Conservation (phyloP, 2,797 vertebrate species). For the Kryptolebias ocellatus region DNA sequence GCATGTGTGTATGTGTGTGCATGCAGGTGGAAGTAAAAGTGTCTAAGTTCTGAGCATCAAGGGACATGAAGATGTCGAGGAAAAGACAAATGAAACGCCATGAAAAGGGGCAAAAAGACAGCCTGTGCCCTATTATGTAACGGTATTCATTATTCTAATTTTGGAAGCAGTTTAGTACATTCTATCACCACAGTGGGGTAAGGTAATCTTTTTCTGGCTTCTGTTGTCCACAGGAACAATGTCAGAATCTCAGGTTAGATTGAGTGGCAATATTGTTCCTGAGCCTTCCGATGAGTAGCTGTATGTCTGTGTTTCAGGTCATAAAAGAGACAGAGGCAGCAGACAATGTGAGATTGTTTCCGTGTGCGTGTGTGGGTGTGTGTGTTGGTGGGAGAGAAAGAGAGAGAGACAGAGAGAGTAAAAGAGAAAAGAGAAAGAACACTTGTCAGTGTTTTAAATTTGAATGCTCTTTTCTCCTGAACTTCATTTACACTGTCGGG, state of each 20-base stretch:
- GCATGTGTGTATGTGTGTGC: too few relatives aligned
- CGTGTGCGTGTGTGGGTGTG: neutral
- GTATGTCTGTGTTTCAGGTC: conserved; percentile 1
- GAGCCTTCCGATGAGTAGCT: conserved; percentile 6
- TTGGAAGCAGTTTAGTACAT: conserved; percentile 21
- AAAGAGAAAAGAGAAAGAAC: neutral
- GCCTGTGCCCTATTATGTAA: conserved; percentile 8
- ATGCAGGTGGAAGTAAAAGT: neutral
- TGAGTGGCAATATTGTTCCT: conserved; percentile 1
- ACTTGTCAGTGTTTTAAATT: conserved; percentile 39
- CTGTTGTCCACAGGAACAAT: conserved; percentile 2
- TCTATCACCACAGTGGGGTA: neutral
- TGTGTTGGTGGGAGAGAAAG: neutral
- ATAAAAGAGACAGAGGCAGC: neutral
- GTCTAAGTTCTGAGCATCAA: conserved; percentile 1
- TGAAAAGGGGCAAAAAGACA: conserved; percentile 24
- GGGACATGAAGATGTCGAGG: conserved; percentile 11
- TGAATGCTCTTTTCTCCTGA: conserved; percentile 57
- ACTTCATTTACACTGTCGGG: conserved; percentile 43
- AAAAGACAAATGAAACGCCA: conserved; percentile 25
- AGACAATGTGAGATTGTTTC: conserved; percentile 4
- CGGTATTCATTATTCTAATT: conserved; percentile 2
- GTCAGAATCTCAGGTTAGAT: conserved; percentile 13
- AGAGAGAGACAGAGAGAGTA: neutral
- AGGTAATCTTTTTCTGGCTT: neutral